Conservation (phyloP, 2,113 vertebrate genomes). For the Struthio camelus region DNA sequence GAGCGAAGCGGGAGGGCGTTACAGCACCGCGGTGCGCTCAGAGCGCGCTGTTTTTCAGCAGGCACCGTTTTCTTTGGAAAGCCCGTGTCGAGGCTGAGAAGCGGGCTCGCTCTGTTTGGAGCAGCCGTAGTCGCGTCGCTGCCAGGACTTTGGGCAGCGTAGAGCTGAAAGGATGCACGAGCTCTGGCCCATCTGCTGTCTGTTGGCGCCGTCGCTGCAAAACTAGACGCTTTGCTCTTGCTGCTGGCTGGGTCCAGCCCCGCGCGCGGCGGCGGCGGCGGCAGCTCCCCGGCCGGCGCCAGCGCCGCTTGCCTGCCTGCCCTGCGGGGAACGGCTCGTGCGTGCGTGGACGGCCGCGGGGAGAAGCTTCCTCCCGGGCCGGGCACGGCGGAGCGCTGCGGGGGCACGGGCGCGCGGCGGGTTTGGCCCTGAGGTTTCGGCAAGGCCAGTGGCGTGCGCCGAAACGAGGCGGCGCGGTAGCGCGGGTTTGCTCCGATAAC, state of each 20-base stretch:
- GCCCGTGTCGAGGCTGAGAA: background rate
- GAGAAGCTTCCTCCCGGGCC: too few relatives aligned
- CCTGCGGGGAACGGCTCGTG: background rate
- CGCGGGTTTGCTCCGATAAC: accelerated
- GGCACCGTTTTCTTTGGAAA: background rate
- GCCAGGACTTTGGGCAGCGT: background rate
- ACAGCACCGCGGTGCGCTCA: accelerated
- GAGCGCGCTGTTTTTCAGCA: background rate
- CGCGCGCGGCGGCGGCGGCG: too few relatives aligned
- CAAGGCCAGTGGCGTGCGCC: background rate
- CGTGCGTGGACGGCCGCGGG: too few relatives aligned
- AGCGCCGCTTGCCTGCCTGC: background rate
- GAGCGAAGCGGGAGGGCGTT: background rate
- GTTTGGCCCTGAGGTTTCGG: too few relatives aligned
- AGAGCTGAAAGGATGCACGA: background rate
- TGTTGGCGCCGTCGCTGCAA: background rate
- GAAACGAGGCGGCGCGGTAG: accelerated
- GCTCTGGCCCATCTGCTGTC: slow-evolving; percentile 11
- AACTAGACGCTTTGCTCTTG: background rate
- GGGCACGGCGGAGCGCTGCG: too few relatives aligned
- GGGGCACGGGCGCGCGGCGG: too few relatives aligned
- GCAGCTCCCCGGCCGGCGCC: too few relatives aligned
- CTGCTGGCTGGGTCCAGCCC: background rate
- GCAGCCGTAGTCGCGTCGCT: accelerated
- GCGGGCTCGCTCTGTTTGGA: accelerated